A percentile compares a stretch with the other conserved stretches of the same genome.
phyloP scores from a whole-genome alignment of 2,797 vertebrate species.

The Pangasius djambal region DNA sequence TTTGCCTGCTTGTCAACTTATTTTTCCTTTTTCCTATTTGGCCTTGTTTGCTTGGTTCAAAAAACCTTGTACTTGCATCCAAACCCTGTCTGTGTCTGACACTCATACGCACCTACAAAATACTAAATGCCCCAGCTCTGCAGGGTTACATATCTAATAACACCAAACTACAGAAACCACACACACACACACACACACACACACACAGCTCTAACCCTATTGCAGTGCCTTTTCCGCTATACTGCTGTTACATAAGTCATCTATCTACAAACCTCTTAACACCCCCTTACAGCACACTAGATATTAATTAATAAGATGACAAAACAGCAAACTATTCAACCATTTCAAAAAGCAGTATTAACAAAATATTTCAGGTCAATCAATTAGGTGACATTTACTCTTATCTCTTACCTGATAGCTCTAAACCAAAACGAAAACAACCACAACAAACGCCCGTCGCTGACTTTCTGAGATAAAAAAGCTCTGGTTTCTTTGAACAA shows the following conservation, averaged over 20 bases:
- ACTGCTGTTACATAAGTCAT: background rate
- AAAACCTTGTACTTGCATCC: background rate
- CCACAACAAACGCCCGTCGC: background rate
- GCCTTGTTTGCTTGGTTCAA: background rate
- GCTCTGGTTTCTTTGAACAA: conserved; percentile 36
- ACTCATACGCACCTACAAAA: background rate
- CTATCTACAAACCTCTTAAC: background rate
- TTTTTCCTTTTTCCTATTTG: background rate
- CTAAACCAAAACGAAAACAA: conserved; percentile 2
- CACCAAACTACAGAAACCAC: conserved; percentile 4
- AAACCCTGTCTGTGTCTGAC: background rate
- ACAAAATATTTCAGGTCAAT: background rate
- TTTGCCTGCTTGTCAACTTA: background rate
- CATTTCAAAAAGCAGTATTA: background rate
- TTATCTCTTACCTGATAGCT: background rate
- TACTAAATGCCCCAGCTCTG: background rate
- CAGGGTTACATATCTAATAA: background rate
- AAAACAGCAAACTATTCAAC: background rate
- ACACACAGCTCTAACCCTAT: background rate
- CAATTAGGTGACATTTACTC: background rate
- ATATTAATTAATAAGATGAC: background rate
- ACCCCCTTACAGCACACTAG: background rate
- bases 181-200: background rate
- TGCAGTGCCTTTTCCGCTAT: conserved; percentile 4
- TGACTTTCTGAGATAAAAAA: conserved; percentile 3